Base-by-base conservation (phyloP, 2,113 vertebrate species). In the Paradoxurus hermaphroditus region DNA sequence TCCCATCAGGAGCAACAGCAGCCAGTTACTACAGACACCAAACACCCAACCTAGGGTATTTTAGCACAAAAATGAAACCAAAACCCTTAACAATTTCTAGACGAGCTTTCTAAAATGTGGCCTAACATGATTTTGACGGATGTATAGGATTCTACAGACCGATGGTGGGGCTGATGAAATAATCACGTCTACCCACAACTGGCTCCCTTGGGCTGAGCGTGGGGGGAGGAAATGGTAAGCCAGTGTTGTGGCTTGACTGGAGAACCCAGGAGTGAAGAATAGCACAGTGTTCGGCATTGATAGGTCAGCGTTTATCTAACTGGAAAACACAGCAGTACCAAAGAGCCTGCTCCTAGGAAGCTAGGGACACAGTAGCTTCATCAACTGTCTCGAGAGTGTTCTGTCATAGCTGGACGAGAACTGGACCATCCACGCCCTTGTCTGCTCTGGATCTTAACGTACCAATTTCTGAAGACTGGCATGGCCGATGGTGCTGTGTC, bases 241-340 rank as follows among this genome's bases (percentile, higher is more conserved):
- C 34, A 44, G 1, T 6, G 16, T 34, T 77, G 29, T 92, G 65
- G 68, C 46, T 44, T 95, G 51, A 90, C 68, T 41, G 86, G 23
- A 53, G 36, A 39, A 53, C n/a, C 51, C 25, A 79, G 27, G 39
- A 29, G 4, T 16, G 23, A 84, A 73, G 49, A 84, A 4, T 27
- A 77, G 29, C n/a, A 12, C 23, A 85, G 3, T 34, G 89, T 81
- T 84, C 65, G 89, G 44, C 86, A 89, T 44, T 94, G 63, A 75
- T 25, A 89, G 29, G 36, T 39, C 65, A 77, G 19, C 13, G 19
- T 91, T 56, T 65, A 15, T 36, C 19, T 34, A 49, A 49, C 67
- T 13, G 44, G 49, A 65, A 77, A 92, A 51, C 51, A 82, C 19
- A 44, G 23, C 13, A 41, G 8, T 56, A 51, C 23, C 56, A 67